Evolutionary conservation across 2,113 vertebrate species (phyloP), one percentile per base, ranked within the genome.

Genomic region (Ovibos moschatus): DNA sequence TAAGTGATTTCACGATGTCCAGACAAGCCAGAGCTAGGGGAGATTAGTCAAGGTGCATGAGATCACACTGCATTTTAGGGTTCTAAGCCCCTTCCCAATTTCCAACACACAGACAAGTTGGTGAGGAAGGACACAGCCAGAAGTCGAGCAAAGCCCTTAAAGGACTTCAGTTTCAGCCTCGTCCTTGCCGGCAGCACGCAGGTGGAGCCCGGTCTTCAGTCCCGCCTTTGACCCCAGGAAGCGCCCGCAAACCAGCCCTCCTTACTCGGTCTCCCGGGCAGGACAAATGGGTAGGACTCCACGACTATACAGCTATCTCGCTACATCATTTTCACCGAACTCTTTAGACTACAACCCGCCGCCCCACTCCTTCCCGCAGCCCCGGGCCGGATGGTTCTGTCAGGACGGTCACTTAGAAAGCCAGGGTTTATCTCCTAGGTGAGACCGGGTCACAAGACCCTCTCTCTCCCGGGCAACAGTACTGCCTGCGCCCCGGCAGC

Each of bases 301-400:
- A 3, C 19, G 3, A 9, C 21, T 43, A 4, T 43, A 58, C 33
- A 67, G 55, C n/a, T n/a, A 30, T 45, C 87, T 33, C 4, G 0
- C 21, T 25, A 3, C 33, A 25, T 9, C 71, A 16, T 47, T 81
- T 45, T 58, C 76, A 53, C 40, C 10, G 8, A 88, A 40, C 2
- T 40, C 25, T 25, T 30, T 33, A 53, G 74, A 45, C 53, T 1
- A 33, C 50, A 57, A 17, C 12, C 3, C 7, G 12, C 27, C 12
- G 7, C 40, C 11, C n/a, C 19, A 9, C 13, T 67, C 21, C 62
- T 12, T 21, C 23, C 30, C 4, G 13, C 19, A 47, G 4, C 6
- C 36, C 15, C 2, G 7, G 67, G n/a, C 40, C 3, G 1, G n/a
- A 30, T 6, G 1, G 50, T 45, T 53, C 11, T 5, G 14, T 33